Evolutionary conservation across 2,888 invertebrate species (phyloP).

Genomic region (Stenolophus ochropezus): DNA sequence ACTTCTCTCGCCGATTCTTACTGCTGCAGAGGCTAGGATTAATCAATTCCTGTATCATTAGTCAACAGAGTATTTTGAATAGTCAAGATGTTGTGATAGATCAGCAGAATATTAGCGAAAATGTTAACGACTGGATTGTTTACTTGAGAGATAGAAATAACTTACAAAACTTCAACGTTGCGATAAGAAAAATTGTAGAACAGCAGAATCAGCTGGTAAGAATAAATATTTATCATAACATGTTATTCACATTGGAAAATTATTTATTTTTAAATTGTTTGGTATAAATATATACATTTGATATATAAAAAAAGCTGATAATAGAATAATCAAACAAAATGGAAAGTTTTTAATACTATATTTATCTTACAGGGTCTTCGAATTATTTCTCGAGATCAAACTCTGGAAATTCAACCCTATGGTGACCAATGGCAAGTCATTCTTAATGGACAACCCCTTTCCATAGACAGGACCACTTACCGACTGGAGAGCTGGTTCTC

Average conservation of each 20-base stretch:
- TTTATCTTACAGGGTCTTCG: conserved; percentile 65
- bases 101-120: conserved; percentile 61
- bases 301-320: neutral
- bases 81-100: conserved; percentile 64
- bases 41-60: conserved; percentile 67
- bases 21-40: conserved; percentile 64
- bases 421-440: conserved; percentile 64
- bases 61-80: conserved; percentile 65
- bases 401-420: conserved; percentile 65
- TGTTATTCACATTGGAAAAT: conserved; percentile 4
- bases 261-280: neutral
- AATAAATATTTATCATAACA: conserved; percentile 53
- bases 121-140: conserved; percentile 9
- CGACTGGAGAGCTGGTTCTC: conserved; percentile 65
- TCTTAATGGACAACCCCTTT: conserved; percentile 64
- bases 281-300: neutral
- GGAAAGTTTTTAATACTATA: neutral
- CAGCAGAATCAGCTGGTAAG: conserved; percentile 40
- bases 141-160: neutral
- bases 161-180: conserved; percentile 67
- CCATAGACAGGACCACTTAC: conserved; percentile 61
- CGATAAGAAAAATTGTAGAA: conserved; percentile 67
- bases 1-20: conserved; percentile 64
- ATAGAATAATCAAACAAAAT: neutral
- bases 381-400: conserved; percentile 63